Base-by-base conservation (phyloP, 2,797 vertebrate species). In the Selene dorsalis region DNA sequence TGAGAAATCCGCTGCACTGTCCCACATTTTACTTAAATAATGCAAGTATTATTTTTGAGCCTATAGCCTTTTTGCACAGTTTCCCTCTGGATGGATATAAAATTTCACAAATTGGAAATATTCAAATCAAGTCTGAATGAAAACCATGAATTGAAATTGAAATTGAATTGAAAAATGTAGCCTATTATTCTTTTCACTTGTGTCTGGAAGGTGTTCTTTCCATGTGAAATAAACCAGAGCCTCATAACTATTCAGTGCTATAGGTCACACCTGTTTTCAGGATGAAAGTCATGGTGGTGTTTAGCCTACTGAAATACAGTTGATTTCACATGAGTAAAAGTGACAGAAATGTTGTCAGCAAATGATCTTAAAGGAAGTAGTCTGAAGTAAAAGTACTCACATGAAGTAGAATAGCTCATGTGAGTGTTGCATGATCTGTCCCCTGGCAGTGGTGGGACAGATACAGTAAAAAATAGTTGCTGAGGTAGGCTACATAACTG, bases 11-110 rank as follows among this genome's bases (percentile, higher is more conserved):
- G 16, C n/a, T 22, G 17, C 20, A 63, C 24, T 45, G 22, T 17
- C 39, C 5, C 14, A 64, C 12, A 53, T 72, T 26, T 62, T 4
- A 47, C n/a, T n/a, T n/a, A n/a, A 7, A 72, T 58, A 65, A 43
- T 50, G 7, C 8, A 41, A 60, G 20, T 20, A 2, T 61, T 2
- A 58, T 74, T 32, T 69, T 20, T 2, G 10, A 22, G 14, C 0
- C 26, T 4, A 24, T 1, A 35, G 32, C 9, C n/a, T 59, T 45
- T 73, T 58, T 52, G 38, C 52, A 53, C 18, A 66, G 41, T 12
- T 6, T 59, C 8, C 1, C 7, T 53, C 61, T 65, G 65, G 13
- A 80, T 28, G 32, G 3, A 6, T n/a, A 9, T 20, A 28, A n/a
- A 17, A 7, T 52, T 2, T 24, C 26, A 56, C 48, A 53, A 14